These are phyloP conservation scores for Euclidia mi DNA, from an alignment of 2,888 invertebrate genomes.

Conservation along the genomic window DNA sequence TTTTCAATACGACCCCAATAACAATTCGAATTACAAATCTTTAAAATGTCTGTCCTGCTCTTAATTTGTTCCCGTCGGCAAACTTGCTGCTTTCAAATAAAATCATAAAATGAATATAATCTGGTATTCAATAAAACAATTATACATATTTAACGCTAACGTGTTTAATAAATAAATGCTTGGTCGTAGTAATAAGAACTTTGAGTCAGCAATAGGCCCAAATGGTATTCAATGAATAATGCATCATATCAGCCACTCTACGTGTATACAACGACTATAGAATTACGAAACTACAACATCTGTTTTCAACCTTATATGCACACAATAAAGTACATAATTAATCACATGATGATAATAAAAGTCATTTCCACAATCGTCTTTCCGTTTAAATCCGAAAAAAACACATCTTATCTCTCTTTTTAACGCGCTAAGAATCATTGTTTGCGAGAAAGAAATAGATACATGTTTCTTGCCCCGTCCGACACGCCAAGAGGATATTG, in stretches of 20 bases:
- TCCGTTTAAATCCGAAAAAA: constrained; percentile 67
- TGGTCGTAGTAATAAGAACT: constrained; percentile 35
- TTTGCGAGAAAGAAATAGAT: constrained; percentile 72
- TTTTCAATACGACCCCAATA: too few relatives aligned
- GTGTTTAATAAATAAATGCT: constrained; percentile 37
- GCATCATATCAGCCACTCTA: constrained; percentile 73
- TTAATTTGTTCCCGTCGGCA: constrained; percentile 37
- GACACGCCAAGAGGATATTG: constrained; percentile 73
- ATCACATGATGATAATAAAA: constrained; percentile 60
- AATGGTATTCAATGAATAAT: constrained; percentile 61
- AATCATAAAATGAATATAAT: not conserved
- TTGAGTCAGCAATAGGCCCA: constrained; percentile 61
- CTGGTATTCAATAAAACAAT: not conserved
- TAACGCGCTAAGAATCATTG: constrained; percentile 51
- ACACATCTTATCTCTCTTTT: constrained; percentile 66
- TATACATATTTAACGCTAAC: constrained; percentile 25
- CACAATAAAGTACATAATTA: constrained; percentile 59
- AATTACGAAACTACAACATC: constrained; percentile 13
- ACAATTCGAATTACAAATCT: too few relatives aligned
- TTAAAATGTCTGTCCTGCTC: not conserved
- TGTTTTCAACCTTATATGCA: constrained; percentile 37
- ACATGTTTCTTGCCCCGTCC: constrained; percentile 60
- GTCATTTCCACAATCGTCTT: constrained; percentile 68
- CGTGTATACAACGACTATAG: constrained; percentile 57
- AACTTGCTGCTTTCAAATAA: constrained; percentile 1